Evolutionary conservation across 2,113 vertebrate species (phyloP).

Genomic region (Oophaga pumilio): DNA sequence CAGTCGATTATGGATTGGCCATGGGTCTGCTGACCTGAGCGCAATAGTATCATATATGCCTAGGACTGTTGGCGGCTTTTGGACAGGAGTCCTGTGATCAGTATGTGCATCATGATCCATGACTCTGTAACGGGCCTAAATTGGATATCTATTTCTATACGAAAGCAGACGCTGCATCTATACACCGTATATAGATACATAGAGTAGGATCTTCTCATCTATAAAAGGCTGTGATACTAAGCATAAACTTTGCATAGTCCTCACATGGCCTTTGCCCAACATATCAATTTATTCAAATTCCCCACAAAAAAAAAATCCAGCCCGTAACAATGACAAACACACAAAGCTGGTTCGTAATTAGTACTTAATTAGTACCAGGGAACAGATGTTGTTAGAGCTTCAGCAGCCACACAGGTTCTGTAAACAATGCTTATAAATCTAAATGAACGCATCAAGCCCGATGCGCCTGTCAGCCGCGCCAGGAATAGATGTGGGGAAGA

Average conservation of each 20-base stretch:
- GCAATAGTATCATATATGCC: too few species aligned
- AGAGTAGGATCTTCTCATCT: background rate
- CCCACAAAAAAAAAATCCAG: conserved; percentile 78
- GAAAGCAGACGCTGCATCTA: too few species aligned
- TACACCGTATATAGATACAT: background rate
- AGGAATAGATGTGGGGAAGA: conserved; percentile 71
- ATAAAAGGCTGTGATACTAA: too few species aligned
- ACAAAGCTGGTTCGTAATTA: conserved; percentile 90
- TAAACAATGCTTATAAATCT: conserved; percentile 97
- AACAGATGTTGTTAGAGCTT: conserved; percentile 93
- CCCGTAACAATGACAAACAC: conserved; percentile 85
- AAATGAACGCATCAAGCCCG: conserved; percentile 86
- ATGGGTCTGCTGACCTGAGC: too few species aligned
- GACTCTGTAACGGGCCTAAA: too few species aligned
- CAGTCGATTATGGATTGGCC: too few species aligned
- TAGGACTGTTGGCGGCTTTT: too few species aligned
- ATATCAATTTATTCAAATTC: conserved; percentile 88
- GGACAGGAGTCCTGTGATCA: too few species aligned
- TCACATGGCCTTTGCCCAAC: conserved; percentile 66
- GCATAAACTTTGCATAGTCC: background rate
- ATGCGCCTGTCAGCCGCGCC: conserved; percentile 81
- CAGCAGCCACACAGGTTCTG: conserved; percentile 87
- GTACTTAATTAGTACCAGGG: conserved; percentile 89
- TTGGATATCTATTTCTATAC: too few species aligned
- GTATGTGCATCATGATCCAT: too few species aligned